Base-by-base conservation (phyloP, 2,888 invertebrate genomes). In the Drosophila tanythrix region DNA sequence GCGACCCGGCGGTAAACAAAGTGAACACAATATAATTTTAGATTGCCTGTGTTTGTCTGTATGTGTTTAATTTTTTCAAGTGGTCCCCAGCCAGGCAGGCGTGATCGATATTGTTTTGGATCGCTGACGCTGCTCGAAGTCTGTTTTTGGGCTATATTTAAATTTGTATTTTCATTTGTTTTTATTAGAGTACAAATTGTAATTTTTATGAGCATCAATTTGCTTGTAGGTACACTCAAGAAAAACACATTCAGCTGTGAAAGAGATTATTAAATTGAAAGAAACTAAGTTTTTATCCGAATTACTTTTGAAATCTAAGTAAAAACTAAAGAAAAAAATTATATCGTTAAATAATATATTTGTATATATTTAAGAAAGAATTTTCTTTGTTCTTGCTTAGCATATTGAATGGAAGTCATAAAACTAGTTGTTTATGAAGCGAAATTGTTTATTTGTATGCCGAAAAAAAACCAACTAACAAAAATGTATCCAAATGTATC, bases 1-100 rank as follows among this genome's bases (percentile, higher is more conserved):
- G 65, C 63, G 67, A 79, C 53, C 62, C 70, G 62, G 40, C 64
- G 61, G 61, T 68, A 76, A 76, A 80, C 80, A 78, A 80, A 76
- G 71, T 80, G 76, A 65, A 46, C 56, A 62, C 61, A 76, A 61
- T 69, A 61, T 46, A 56, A 46, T 53, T 70, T 63, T 21, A 36
- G 21, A 40, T 33, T 51, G 50, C 8, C 11, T 27, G 27, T 58
- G 53, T 35, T n/a, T 40, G 46, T 15, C 25, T 25, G 46, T 25
- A 15, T 46, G 46, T 15, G 46, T 46, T 46, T 48, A 18, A 50
- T 57, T 52, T 21, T 18, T 56, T 29, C 53, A 70, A 56, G 38
- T 56, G 36, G 35, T 51, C 15, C 46, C 46, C 38, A 58, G 25
- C 50, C 35, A 10, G 46, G 51, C 4, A 36, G 46, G 25, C 55